Conservation (phyloP, 2,888 invertebrate species). For the Orthonevra nobilis region DNA sequence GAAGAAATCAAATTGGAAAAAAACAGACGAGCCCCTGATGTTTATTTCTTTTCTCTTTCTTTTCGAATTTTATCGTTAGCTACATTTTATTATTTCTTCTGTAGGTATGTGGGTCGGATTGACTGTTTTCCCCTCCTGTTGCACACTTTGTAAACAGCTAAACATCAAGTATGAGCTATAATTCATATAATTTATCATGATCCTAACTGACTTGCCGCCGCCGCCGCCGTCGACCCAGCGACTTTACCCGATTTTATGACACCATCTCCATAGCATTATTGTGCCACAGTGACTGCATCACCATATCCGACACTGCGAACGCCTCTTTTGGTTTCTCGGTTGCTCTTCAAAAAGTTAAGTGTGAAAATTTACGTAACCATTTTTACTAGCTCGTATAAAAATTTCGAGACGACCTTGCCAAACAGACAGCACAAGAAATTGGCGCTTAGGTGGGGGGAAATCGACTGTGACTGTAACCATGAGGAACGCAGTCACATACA, state of each 20-base stretch:
- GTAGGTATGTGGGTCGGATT: conserved; percentile 44
- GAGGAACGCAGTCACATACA: conserved; percentile 15
- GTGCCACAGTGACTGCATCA: background rate
- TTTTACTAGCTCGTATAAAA: conserved; percentile 67
- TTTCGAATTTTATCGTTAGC: conserved; percentile 40
- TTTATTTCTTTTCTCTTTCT: conserved; percentile 6
- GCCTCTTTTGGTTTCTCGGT: background rate
- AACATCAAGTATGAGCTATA: conserved; percentile 53
- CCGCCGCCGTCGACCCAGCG: conserved; percentile 44
- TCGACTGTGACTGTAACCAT: background rate
- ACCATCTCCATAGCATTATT: conserved; percentile 16
- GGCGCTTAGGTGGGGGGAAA: conserved; percentile 1
- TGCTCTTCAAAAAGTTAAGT: conserved; percentile 58
- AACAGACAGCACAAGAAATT: conserved; percentile 34
- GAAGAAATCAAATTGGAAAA: conserved; percentile 4
- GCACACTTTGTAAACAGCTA: conserved; percentile 30
- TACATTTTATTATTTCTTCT: conserved; percentile 47
- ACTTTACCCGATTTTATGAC: conserved; percentile 60
- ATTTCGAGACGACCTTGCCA: conserved; percentile 68
- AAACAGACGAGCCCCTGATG: conserved; percentile 21
- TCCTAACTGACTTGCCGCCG: conserved; percentile 39
- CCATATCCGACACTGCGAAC: background rate
- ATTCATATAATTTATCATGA: conserved; percentile 63
- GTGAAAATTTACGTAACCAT: conserved; percentile 71
- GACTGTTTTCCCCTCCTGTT: background rate